Conservation (phyloP, 2,797 vertebrate species). For the Eulemur albifrons region DNA sequence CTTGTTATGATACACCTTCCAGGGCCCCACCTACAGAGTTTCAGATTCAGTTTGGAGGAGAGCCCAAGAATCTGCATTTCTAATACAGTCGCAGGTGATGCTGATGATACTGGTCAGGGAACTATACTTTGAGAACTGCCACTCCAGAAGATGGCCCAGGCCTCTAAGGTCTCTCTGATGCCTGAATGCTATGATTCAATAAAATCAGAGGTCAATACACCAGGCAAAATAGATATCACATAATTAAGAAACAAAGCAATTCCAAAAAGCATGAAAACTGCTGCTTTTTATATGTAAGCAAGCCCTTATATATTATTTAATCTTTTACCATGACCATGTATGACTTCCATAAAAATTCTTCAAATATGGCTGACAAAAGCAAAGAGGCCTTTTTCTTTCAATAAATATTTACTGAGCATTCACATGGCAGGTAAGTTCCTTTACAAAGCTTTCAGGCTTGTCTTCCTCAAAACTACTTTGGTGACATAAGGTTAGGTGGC, state of each 20-base stretch:
- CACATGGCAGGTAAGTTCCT: not conserved
- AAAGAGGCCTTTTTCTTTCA: not conserved
- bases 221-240: not conserved
- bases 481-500: not conserved
- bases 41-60: not conserved
- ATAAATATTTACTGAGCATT: not conserved
- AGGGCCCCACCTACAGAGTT: not conserved
- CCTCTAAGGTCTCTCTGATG: not conserved
- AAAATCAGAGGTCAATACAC: not conserved
- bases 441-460: not conserved
- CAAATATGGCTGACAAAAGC: not conserved
- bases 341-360: not conserved
- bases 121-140: not conserved
- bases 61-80: not conserved
- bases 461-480: not conserved
- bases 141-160: not conserved
- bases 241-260: not conserved
- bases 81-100: not conserved
- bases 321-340: not conserved
- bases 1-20: not conserved
- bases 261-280: not conserved
- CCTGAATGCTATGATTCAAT: not conserved
- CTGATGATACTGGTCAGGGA: not conserved
- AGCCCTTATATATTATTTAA: not conserved
- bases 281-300: not conserved